A percentile compares a stretch with the other conserved stretches of the same genome.
These are phyloP conservation scores for Crocodylus rhombifer DNA, from an alignment of 2,797 vertebrate species.

Conservation along the genomic window DNA sequence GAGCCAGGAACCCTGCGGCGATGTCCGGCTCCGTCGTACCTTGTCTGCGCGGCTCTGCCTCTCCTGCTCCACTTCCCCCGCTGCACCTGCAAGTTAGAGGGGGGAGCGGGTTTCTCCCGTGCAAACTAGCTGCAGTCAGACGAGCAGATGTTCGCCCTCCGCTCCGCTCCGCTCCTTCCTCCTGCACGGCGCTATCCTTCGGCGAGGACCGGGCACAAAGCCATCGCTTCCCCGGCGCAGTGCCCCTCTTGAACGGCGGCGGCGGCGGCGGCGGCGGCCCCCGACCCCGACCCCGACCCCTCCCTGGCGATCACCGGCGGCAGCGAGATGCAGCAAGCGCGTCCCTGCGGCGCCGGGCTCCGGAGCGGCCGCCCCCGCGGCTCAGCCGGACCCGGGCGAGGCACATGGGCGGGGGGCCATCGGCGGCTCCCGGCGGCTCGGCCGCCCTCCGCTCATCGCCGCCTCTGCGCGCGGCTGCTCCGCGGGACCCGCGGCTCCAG, in stretches of 20 bases:
- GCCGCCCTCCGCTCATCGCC: neutral
- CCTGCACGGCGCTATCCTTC: constrained; percentile 83
- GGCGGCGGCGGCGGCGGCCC: neutral
- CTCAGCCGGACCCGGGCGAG: neutral
- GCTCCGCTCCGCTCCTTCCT: constrained; percentile 32
- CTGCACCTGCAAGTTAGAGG: constrained; percentile 8
- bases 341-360: neutral
- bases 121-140: constrained; percentile 21
- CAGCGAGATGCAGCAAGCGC: neutral
- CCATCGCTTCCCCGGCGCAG: constrained; percentile 41
- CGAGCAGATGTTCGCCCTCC: neutral
- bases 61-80: neutral
- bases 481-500: too few species aligned
- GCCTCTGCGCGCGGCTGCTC: neutral
- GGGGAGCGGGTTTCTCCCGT: neutral
- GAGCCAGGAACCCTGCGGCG: neutral
- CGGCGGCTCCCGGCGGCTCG: neutral
- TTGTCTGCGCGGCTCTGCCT: constrained; percentile 12
- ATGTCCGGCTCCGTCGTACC: constrained; percentile 5
- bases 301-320: too few species aligned
- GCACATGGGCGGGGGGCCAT: neutral
- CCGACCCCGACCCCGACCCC: neutral
- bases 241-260: neutral
- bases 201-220: constrained; percentile 60
- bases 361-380: neutral